Conservation (phyloP, 1,140 invertebrate genomes). For the Ectropis grisescens region DNA sequence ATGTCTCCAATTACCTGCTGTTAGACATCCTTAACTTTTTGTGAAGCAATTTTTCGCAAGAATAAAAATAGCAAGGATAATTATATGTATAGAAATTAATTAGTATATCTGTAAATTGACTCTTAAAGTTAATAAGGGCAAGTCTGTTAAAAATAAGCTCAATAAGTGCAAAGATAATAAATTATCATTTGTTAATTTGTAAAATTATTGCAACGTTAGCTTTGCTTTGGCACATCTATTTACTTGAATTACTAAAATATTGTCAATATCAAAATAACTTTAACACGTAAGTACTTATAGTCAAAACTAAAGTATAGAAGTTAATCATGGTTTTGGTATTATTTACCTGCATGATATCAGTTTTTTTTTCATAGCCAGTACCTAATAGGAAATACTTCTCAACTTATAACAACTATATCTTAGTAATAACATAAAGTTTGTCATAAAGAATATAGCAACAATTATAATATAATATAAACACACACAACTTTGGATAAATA, state of each 20-base stretch:
- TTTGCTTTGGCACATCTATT: conserved; percentile 45
- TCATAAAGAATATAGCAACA: conserved; percentile 58
- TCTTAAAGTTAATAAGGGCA: too few relatives aligned
- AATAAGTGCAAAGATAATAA: not conserved
- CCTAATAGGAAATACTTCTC: conserved; percentile 15
- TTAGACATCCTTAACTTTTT: too few relatives aligned
- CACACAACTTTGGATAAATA: conserved; percentile 65
- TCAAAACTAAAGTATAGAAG: too few relatives aligned
- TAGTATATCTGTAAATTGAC: too few relatives aligned
- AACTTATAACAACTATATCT: conserved; percentile 17
- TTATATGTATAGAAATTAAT: too few relatives aligned
- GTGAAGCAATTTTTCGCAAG: too few relatives aligned
- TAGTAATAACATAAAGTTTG: conserved; percentile 36
- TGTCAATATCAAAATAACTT: conserved; percentile 6
- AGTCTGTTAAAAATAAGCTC: too few relatives aligned
- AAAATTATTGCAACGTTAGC: conserved; percentile 15
- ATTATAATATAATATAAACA: conserved; percentile 57
- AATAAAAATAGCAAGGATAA: too few relatives aligned
- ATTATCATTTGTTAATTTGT: conserved; percentile 8
- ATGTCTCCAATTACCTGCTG: too few relatives aligned
- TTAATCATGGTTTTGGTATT: too few relatives aligned
- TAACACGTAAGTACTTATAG: conserved; percentile 5
- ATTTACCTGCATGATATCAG: conserved; percentile 1
- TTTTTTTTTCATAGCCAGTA: conserved; percentile 25
- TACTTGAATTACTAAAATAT: conserved; percentile 8